Evolutionary conservation across 1,140 invertebrate genomes (phyloP).

Genomic region (Cherax destructor): DNA sequence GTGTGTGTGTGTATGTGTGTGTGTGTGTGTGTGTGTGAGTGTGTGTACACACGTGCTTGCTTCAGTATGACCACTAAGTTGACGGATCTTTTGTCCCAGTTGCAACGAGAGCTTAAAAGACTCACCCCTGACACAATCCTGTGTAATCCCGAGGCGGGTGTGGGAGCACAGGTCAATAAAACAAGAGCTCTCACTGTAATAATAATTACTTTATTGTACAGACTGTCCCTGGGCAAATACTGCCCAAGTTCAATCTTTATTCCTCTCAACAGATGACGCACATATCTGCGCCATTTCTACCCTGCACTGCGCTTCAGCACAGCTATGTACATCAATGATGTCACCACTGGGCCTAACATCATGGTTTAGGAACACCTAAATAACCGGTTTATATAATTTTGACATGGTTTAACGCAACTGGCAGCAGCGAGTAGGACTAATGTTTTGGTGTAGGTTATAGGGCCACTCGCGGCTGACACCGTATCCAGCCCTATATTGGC

Average conservation of each 20-base stretch:
- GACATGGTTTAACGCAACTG: too few species aligned
- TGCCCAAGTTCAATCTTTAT: not conserved
- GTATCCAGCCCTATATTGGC: too few species aligned
- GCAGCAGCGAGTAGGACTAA: too few species aligned
- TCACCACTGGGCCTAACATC: not conserved
- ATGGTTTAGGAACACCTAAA: too few species aligned
- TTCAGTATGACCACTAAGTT: conserved; percentile 4
- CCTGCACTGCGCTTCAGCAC: not conserved
- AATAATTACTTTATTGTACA: conserved; percentile 24
- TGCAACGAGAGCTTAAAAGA: conserved; percentile 30
- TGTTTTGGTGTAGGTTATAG: too few species aligned
- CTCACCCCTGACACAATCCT: conserved; percentile 4
- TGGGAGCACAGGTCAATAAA: conserved; percentile 45
- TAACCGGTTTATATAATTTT: too few species aligned
- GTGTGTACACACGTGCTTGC: not conserved
- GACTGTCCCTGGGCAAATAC: not conserved
- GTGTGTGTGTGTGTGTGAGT: not conserved
- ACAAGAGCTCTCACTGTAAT: conserved; percentile 5
- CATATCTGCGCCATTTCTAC: not conserved
- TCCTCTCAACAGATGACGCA: not conserved
- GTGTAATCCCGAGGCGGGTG: conserved; percentile 8
- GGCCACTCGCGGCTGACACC: too few species aligned
- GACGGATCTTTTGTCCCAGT: conserved; percentile 8
- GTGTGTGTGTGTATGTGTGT: not conserved
- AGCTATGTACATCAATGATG: not conserved